phyloP scores from a whole-genome alignment of 2,888 invertebrate species.

The Scelioninae gen. 1 region DNA sequence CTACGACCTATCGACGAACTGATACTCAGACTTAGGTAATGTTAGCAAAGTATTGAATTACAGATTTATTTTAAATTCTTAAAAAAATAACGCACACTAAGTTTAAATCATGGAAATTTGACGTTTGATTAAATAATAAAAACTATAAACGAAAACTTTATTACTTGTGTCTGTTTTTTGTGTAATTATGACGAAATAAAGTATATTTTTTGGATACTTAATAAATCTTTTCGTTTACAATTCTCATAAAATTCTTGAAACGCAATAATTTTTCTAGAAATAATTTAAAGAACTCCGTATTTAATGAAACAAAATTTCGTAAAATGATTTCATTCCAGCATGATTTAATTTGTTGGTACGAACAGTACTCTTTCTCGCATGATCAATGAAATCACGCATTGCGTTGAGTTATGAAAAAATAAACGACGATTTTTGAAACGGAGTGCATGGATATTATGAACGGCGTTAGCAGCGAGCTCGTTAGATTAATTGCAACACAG shows the following conservation, averaged over 20 bases:
- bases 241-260: too few relatives aligned
- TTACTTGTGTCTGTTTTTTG: too few relatives aligned
- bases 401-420: constrained; percentile 36
- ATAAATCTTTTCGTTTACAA: too few relatives aligned
- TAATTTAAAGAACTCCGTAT: too few relatives aligned
- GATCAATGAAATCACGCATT: constrained; percentile 40
- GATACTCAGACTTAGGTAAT: constrained; percentile 31
- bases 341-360: constrained; percentile 29
- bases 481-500: constrained; percentile 76
- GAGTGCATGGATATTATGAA: constrained; percentile 69
- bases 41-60: constrained; percentile 23
- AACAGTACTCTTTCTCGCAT: constrained; percentile 36
- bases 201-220: too few relatives aligned
- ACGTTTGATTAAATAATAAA: too few relatives aligned
- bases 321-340: neutral
- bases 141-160: too few relatives aligned
- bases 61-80: neutral
- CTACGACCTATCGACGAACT: constrained; percentile 19
- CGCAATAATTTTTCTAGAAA: too few relatives aligned
- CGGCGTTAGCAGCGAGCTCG: constrained; percentile 68
- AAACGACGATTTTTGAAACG: constrained; percentile 58
- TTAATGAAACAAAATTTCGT: too few relatives aligned
- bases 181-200: too few relatives aligned
- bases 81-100: too few relatives aligned
- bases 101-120: too few relatives aligned